These are phyloP conservation scores for Gephyroberyx darwinii DNA, from an alignment of 2,797 vertebrate genomes.

Conservation along the genomic window DNA sequence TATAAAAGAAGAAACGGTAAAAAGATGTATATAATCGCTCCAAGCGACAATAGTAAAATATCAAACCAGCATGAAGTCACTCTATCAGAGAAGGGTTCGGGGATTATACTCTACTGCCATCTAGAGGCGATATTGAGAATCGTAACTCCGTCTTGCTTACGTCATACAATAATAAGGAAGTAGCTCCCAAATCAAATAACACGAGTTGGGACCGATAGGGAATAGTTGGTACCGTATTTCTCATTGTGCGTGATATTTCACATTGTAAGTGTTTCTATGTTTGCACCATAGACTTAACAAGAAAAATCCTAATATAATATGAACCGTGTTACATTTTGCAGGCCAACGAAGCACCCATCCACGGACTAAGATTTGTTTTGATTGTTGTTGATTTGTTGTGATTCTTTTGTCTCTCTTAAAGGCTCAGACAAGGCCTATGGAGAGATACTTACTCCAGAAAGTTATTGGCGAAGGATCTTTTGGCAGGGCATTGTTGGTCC, in stretches of 20 bases:
- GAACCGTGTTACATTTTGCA: background rate
- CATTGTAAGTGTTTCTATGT: background rate
- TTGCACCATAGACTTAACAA: rapidly evolving
- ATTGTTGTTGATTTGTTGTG: background rate
- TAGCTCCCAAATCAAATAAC: conserved; percentile 17
- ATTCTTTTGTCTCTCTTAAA: background rate
- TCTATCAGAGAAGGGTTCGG: background rate
- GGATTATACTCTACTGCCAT: conserved; percentile 52
- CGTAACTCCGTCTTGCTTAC: conserved; percentile 1
- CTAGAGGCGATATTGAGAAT: conserved; percentile 40
- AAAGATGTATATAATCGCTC: no score
- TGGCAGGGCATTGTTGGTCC: conserved; percentile 87
- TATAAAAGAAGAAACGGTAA: no score
- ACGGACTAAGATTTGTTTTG: background rate
- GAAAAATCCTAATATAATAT: background rate
- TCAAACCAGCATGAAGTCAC: no score
- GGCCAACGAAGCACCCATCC: background rate
- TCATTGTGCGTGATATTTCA: background rate
- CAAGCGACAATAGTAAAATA: no score
- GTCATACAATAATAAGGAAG: conserved; percentile 78
- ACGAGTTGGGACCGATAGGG: background rate
- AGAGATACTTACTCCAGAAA: conserved; percentile 81
- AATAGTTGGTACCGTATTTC: rapidly evolving
- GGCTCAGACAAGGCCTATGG: conserved; percentile 75
- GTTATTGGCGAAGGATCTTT: conserved; percentile 91